phyloP scores from a whole-genome alignment of 1,140 invertebrate species.

The Holotrichia oblita region DNA sequence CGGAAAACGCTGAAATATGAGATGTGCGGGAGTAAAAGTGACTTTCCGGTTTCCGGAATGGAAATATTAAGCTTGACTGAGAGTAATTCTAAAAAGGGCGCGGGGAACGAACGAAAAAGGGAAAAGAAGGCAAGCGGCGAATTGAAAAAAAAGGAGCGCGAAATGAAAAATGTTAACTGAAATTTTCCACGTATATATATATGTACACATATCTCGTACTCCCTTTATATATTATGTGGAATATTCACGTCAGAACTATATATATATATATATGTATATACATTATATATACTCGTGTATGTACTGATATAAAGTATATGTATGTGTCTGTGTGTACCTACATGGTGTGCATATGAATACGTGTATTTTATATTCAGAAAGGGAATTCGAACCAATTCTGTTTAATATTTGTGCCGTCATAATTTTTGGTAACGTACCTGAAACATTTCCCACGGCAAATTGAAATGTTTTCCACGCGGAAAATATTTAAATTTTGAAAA shows the following conservation, averaged over 20 bases:
- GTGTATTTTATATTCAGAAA: constrained; percentile 18
- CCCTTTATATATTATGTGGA: neutral
- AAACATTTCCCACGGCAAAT: neutral
- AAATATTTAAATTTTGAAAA: neutral
- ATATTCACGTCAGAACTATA: neutral
- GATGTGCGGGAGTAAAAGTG: constrained; percentile 11
- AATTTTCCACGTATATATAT: neutral
- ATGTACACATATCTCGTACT: too few species aligned
- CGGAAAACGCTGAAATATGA: constrained; percentile 24
- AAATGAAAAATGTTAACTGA: constrained; percentile 33
- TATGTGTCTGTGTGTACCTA: neutral
- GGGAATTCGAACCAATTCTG: constrained; percentile 31
- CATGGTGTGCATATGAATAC: constrained; percentile 18
- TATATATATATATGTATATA: neutral
- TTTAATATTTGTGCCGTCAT: neutral
- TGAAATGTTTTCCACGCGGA: neutral
- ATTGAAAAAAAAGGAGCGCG: neutral
- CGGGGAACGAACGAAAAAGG: neutral
- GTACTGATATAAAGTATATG: neutral
- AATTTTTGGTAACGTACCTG: constrained; percentile 3
- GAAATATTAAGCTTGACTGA: constrained; percentile 27
- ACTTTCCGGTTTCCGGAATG: neutral
- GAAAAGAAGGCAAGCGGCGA: neutral
- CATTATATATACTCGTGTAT: too few species aligned
- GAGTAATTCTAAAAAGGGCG: constrained; percentile 20